Percentiles rank a stretch among this genome's conserved stretches.
Conservation (phyloP, 1,140 invertebrate species). For the Eciton burchellii region DNA sequence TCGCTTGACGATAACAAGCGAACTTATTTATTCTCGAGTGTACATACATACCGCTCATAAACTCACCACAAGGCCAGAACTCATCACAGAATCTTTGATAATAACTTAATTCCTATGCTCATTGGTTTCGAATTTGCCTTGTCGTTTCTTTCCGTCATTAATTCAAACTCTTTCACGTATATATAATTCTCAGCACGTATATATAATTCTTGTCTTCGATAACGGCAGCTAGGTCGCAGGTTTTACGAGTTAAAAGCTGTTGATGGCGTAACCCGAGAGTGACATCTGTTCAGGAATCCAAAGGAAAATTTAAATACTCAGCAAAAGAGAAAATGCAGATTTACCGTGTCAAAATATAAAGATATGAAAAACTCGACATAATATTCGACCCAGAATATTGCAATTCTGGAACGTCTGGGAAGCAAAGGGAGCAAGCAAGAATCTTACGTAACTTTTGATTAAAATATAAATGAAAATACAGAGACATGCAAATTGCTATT, state of each 20-base stretch:
- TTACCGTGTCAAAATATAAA: not conserved
- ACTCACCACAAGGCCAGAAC: not conserved
- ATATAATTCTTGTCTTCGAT: not conserved
- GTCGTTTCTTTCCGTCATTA: not conserved
- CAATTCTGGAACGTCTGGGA: not conserved
- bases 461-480: too few species aligned
- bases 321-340: not conserved
- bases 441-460: not conserved
- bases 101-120: constrained; percentile 1
- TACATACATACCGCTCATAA: constrained; percentile 16
- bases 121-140: constrained; percentile 11
- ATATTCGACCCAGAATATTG: not conserved
- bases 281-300: not conserved
- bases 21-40: constrained; percentile 14
- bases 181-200: too few species aligned
- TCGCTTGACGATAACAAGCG: constrained; percentile 21
- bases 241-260: not conserved
- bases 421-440: not conserved
- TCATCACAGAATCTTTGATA: not conserved
- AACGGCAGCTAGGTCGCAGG: not conserved
- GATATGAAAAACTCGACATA: not conserved
- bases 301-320: constrained; percentile 15
- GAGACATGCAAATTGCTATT: too few species aligned
- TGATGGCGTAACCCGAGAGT: not conserved
- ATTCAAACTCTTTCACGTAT: not conserved